Conservation (phyloP, 2,113 vertebrate species). For the Zosterops pallidus region DNA sequence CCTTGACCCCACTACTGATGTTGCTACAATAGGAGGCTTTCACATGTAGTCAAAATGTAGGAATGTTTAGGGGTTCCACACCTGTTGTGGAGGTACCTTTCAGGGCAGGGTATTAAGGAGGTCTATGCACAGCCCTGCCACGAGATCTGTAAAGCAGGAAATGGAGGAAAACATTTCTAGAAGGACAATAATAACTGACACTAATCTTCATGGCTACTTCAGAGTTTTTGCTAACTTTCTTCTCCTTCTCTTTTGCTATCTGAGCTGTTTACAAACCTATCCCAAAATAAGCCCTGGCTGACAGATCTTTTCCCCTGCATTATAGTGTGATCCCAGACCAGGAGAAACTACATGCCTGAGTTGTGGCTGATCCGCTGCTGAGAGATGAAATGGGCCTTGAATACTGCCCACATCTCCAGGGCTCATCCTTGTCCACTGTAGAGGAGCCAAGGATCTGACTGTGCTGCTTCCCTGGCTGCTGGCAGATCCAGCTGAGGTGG, state of each 20-base stretch:
- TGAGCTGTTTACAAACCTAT: neutral
- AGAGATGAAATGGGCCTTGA: neutral
- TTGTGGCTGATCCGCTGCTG: accelerated
- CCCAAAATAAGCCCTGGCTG: neutral
- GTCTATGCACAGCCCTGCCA: no score
- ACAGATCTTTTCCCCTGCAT: neutral
- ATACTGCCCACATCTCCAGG: neutral
- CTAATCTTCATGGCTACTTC: neutral
- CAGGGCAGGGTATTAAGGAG: neutral
- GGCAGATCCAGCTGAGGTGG: neutral
- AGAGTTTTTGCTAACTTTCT: neutral
- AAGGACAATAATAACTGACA: neutral
- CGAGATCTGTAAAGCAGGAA: neutral
- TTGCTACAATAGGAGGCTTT: neutral
- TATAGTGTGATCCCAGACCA: neutral
- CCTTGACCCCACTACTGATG: accelerated
- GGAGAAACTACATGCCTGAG: neutral
- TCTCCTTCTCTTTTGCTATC: neutral
- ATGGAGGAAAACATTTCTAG: neutral
- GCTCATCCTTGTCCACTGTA: accelerated
- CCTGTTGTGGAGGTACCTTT: neutral
- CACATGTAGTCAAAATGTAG: neutral
- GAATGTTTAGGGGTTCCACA: neutral
- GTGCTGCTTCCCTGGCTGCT: neutral
- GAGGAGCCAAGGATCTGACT: neutral